Evolutionary conservation across 2,888 invertebrate genomes (phyloP), one percentile per base, ranked within the genome.

Genomic region (Drosophila kanekoi): DNA sequence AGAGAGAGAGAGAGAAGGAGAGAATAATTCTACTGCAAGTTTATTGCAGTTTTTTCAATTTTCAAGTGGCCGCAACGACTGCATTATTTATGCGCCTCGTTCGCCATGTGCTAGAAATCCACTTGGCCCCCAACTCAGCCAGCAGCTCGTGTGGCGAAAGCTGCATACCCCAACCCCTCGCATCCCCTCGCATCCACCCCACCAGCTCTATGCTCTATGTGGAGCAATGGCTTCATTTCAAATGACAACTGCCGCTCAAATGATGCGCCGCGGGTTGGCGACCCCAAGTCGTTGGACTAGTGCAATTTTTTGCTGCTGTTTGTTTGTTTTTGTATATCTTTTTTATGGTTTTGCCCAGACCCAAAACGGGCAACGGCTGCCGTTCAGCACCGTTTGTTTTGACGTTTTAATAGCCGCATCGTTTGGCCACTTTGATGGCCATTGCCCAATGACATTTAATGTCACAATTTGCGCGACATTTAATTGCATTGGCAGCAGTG

Each of bases 151-250:
- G 80, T 63, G 79, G 80, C 79, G 80, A 80, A 79, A 81, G 75
- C 73, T 63, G 54, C 49, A 37, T 18, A 5, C 32, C 58, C 5
- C n/a, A 18, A 23, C 5, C 23, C 9, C 43, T n/a, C n/a, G n/a
- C n/a, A n/a, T n/a, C n/a, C n/a, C n/a, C n/a, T n/a, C n/a, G n/a
- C n/a, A n/a, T n/a, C 14, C 8, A 28, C 9, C 43, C 43, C 44
- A 9, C 41, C 45, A 32, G 58, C 57, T 51, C 35, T 28, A 6
- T 28, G 43, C 52, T 45, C 52, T 45, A 81, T 81, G 74, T 83
- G 87, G 87, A 87, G 87, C 83, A 83, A 83, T 71, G 82, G 77
- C 83, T 83, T 83, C 82, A 83, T 83, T 87, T 72, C 82, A 70
- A 85, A 81, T 87, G 83, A 87, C 83, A 83, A 77, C 79, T 70